Evolutionary conservation across 2,113 vertebrate genomes (phyloP).

Genomic region (Otolemur garnettii): DNA sequence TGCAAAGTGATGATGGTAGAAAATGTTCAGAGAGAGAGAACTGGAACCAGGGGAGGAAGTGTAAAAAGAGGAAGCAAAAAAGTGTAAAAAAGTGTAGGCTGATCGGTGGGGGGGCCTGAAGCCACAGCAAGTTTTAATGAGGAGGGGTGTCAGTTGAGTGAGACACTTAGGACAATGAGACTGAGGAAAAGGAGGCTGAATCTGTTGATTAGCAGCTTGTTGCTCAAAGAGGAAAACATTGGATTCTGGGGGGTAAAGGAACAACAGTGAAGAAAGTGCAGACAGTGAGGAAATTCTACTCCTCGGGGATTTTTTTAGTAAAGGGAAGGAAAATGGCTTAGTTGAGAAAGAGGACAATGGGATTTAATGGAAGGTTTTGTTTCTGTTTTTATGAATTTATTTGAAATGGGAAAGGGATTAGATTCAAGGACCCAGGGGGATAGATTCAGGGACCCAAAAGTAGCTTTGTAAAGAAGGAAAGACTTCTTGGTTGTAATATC

Average conservation of each 20-base stretch:
- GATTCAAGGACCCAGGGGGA: background rate
- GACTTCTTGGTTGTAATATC: background rate
- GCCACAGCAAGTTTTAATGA: background rate
- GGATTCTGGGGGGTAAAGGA: background rate
- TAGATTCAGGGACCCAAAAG: background rate
- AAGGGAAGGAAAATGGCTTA: background rate
- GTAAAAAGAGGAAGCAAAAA: background rate
- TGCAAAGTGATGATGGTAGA: background rate
- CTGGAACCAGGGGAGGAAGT: fast-evolving
- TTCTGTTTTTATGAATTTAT: background rate
- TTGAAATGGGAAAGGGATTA: background rate
- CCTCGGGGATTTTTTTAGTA: background rate
- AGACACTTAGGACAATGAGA: background rate
- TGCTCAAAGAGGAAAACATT: background rate
- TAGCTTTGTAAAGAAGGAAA: background rate
- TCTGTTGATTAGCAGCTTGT: background rate
- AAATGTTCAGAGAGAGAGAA: background rate
- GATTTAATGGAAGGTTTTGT: background rate
- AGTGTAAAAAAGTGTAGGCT: no score
- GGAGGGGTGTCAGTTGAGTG: fast-evolving
- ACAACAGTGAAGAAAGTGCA: background rate
- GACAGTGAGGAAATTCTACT: background rate
- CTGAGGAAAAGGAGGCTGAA: background rate
- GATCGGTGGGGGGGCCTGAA: background rate
- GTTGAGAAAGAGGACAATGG: background rate